Percentiles rank a stretch among this genome's conserved stretches.
phyloP scores from a whole-genome alignment of 2,113 vertebrate species.

The Tragelaphus buxtoni region DNA sequence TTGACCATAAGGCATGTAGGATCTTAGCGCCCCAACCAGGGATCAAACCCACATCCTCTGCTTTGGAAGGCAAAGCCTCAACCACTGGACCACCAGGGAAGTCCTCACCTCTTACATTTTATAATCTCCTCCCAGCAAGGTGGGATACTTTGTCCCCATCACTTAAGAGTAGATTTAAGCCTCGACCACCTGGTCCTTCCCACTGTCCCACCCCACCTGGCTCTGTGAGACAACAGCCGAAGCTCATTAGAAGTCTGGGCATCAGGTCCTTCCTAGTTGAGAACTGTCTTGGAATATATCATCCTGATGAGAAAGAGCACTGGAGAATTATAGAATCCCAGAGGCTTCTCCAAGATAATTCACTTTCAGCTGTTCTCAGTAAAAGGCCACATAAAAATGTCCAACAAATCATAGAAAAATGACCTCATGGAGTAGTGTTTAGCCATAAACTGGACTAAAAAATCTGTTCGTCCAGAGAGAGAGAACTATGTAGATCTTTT shows the following conservation, averaged over 20 bases:
- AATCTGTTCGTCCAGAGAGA: conserved; percentile 49
- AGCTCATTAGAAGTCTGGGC: conserved; percentile 10
- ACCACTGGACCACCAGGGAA: neutral
- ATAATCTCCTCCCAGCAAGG: neutral
- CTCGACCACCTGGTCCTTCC: neutral
- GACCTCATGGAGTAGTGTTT: conserved; percentile 30
- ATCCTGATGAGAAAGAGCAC: neutral
- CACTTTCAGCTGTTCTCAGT: conserved; percentile 64
- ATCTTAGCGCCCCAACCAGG: neutral
- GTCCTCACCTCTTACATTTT: neutral
- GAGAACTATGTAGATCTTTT: conserved; percentile 27
- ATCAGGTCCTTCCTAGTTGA: conserved; percentile 34
- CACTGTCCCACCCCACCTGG: neutral
- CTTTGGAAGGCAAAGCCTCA: neutral
- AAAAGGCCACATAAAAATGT: conserved; percentile 62
- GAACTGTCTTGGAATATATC: conserved; percentile 5
- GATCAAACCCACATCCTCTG: neutral
- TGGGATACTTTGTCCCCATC: neutral
- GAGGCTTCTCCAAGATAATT: conserved; percentile 53
- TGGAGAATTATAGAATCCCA: conserved; percentile 53
- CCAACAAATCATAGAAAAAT: conserved; percentile 70
- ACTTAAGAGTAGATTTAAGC: neutral
- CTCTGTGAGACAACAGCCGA: neutral
- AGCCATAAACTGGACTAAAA: conserved; percentile 49
- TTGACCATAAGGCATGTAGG: neutral